Conservation (phyloP, 2,113 vertebrate genomes). For the Clarias macrocephalus region DNA sequence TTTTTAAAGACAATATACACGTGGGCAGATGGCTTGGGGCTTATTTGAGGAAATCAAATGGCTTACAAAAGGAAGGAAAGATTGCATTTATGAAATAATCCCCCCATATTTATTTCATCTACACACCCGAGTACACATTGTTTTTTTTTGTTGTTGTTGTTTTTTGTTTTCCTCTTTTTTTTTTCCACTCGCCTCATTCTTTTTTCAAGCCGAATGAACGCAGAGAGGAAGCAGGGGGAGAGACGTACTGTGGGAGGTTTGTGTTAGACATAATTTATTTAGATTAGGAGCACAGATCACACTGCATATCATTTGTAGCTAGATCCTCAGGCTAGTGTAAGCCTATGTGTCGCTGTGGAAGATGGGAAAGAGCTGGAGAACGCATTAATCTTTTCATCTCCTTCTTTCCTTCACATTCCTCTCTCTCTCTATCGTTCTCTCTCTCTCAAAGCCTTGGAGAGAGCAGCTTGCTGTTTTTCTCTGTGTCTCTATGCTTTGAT, state of each 20-base stretch:
- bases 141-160: slow-evolving; percentile 30
- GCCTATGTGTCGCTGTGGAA: slow-evolving; percentile 27
- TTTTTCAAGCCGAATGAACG: slow-evolving; percentile 20
- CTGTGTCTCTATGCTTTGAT: slow-evolving; percentile 14
- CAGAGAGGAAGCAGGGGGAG: slow-evolving; percentile 62
- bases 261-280: slow-evolving; percentile 67
- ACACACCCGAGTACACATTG: slow-evolving; percentile 56
- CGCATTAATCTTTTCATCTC: slow-evolving; percentile 38
- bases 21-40: slow-evolving; percentile 74
- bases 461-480: background rate
- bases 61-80: slow-evolving; percentile 70
- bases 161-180: slow-evolving; percentile 42
- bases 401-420: slow-evolving; percentile 20
- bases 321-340: slow-evolving; percentile 58
- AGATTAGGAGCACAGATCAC: slow-evolving; percentile 63
- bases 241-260: slow-evolving; percentile 66
- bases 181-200: background rate
- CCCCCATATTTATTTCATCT: slow-evolving; percentile 70
- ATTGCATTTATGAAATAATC: slow-evolving; percentile 76
- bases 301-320: slow-evolving; percentile 60
- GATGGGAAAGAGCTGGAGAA: slow-evolving; percentile 18
- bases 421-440: background rate
- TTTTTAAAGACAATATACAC: slow-evolving; percentile 66
- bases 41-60: slow-evolving; percentile 75
- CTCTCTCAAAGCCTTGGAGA: slow-evolving; percentile 13